Evolutionary conservation across 2,113 vertebrate genomes (phyloP), one percentile per base, ranked within the genome.

Genomic region (Protomyctophum bolini): DNA sequence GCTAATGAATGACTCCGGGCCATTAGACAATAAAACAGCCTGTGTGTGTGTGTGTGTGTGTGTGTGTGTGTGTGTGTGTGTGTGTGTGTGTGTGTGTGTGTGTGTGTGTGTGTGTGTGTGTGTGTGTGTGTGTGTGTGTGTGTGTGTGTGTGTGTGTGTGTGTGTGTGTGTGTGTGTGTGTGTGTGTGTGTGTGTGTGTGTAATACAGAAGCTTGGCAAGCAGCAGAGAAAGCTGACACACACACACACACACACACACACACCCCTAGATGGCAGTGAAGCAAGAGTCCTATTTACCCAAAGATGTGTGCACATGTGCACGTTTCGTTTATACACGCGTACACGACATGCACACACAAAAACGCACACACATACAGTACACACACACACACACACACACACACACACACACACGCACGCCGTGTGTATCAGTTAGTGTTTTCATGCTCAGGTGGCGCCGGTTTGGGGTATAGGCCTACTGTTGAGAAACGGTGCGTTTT

Each of bases 1-100:
- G 79, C 75, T 70, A 83, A 81, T 82, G 75, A 84, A 85, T 75
- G 57, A 4, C 65, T 64, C 73, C 52, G 58, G 21, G 47, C 77
- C 70, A 73, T 73, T 72, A 47, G 49, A 75, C 62, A 83, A 59
- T 79, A 72, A 87, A 81, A 79, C 65, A 71, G 59, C 64, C 58
- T 58, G 21, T 68, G 65, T 61, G 52, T 6, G 63, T 63, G 14
- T 76, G 56, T 76, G 29, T 80, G 69, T 72, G 21, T 55, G 75
- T 64, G 46, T 51, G n/a, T 47, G 41, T 21, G 48, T 47, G 71
- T 75, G 71, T 82, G 67, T 59, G 45, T 1, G 57, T 74, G 66
- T 3, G 57, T 75, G 21, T 21, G 21, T 21, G 21, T 21, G 21
- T 21, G 21, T 21, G 21, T 21, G 21, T 21, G 21, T 21, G 21